Evolutionary conservation across 1,140 invertebrate species (phyloP), one percentile per base, ranked within the genome.

Genomic region (Caerostris extrusa): DNA sequence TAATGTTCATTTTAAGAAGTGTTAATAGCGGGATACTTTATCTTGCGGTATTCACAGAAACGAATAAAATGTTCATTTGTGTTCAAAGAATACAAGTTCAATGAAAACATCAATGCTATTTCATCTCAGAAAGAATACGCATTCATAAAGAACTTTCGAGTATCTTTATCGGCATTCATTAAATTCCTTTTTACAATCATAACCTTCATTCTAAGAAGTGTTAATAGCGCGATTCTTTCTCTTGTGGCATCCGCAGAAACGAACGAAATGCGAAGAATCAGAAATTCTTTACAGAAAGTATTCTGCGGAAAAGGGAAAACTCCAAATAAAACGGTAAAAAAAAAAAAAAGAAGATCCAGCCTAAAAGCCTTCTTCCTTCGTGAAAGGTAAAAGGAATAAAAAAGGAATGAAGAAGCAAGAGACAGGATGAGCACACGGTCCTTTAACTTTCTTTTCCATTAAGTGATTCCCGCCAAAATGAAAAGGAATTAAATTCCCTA

Each of bases 401-500:
- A 71, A 71, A 71, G 7, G n/a, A 50, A 19, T 7, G 19, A n/a
- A 83, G 56, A n/a, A 56, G 14, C n/a, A 19, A 19, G 56, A 83
- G 56, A 55, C 53, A 58, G 81, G 56, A 34, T 34, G 34, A 56
- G 10, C 81, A 83, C 81, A 83, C 12, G 81, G n/a, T 83, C n/a
- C 56, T 55, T n/a, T 56, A 19, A 14, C n/a, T n/a, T 83, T 56
- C 53, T 58, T 34, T 60, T 87, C 58, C 58, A 64, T 64, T 87
- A 87, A 87, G 85, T 87, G 85, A 60, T 87, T 87, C 58, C 19
- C 58, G 58, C n/a, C 19, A 58, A 64, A 87, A 87, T 87, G 17
- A 61, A 87, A 87, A 87, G 85, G 85, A 61, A 87, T 60, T 87
- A 60, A 87, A 87, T 58, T 87, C 58, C 56, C 57, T 61, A 60